phyloP scores from a whole-genome alignment of 1,140 invertebrate species.

The Penaeus indicus region DNA sequence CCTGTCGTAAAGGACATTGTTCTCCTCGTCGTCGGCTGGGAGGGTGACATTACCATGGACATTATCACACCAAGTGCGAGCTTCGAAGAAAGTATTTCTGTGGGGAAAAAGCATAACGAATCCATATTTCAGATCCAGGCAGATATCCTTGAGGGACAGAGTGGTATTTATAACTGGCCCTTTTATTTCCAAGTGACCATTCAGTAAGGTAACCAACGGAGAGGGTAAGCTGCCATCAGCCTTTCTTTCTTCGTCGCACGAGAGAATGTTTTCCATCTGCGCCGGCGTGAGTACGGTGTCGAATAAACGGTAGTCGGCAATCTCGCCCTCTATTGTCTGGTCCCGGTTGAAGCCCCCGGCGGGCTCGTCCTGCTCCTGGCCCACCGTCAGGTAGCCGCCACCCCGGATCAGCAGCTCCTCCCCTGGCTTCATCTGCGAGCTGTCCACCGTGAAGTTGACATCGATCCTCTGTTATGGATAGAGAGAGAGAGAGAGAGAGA shows the following conservation, averaged over 20 bases:
- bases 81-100: conserved; percentile 4
- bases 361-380: conserved; percentile 16
- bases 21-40: conserved; percentile 23
- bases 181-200: background rate
- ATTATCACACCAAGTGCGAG: background rate
- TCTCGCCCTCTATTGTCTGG: conserved; percentile 18
- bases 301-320: conserved; percentile 43
- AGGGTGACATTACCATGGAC: background rate
- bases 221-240: background rate
- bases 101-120: conserved; percentile 30
- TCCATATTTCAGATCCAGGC: background rate
- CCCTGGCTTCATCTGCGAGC: no score
- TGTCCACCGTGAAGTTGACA: no score
- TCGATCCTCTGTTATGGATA: no score
- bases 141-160: background rate
- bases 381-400: conserved; percentile 13
- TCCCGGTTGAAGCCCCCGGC: background rate
- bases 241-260: background rate
- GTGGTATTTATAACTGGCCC: background rate
- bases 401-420: background rate
- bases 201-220: background rate
- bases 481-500: no score
- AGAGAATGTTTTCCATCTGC: background rate
- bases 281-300: conserved; percentile 3
- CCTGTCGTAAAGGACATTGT: conserved; percentile 16